Conservation (phyloP, 1,140 invertebrate genomes). For the Aphelenchoides avenae region DNA sequence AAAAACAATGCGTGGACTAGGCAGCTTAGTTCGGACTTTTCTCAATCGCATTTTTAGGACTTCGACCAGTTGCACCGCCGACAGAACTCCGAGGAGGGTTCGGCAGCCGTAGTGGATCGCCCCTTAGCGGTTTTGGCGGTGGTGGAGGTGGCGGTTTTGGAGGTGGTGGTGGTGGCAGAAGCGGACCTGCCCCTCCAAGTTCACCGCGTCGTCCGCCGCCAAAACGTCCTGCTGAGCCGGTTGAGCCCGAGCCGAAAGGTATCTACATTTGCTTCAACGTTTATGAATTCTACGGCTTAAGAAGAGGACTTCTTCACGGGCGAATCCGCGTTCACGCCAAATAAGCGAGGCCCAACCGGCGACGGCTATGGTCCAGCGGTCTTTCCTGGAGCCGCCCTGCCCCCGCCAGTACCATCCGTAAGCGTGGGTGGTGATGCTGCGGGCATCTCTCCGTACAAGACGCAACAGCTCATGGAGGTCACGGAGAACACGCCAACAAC, state of each 20-base stretch:
- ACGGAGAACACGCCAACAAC: conserved; percentile 46
- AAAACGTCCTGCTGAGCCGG: conserved; percentile 20
- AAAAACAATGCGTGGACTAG: no score
- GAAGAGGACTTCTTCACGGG: conserved; percentile 55
- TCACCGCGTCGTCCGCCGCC: conserved; percentile 18
- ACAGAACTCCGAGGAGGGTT: conserved; percentile 52
- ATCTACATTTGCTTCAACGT: no score
- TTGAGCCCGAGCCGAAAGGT: conserved; percentile 11
- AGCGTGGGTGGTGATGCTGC: conserved; percentile 50
- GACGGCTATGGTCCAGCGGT: conserved; percentile 57
- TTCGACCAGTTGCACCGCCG: conserved; percentile 54
- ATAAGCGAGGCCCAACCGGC: conserved; percentile 51
- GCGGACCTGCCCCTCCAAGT: conserved; percentile 16
- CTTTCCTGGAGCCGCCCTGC: conserved; percentile 39
- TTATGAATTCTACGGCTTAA: no score
- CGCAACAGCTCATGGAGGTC: conserved; percentile 17
- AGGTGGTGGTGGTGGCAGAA: conserved; percentile 23
- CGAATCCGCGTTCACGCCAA: conserved; percentile 53
- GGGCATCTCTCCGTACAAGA: conserved; percentile 38
- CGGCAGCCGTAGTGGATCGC: conserved; percentile 30
- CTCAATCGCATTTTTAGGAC: no score
- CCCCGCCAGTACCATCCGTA: conserved; percentile 33
- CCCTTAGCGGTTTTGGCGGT: conserved; percentile 22
- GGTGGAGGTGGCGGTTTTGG: conserved; percentile 25
- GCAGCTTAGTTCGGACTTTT: no score